phyloP scores from a whole-genome alignment of 2,888 invertebrate genomes.

The Poecilobothrus nobilitatus region DNA sequence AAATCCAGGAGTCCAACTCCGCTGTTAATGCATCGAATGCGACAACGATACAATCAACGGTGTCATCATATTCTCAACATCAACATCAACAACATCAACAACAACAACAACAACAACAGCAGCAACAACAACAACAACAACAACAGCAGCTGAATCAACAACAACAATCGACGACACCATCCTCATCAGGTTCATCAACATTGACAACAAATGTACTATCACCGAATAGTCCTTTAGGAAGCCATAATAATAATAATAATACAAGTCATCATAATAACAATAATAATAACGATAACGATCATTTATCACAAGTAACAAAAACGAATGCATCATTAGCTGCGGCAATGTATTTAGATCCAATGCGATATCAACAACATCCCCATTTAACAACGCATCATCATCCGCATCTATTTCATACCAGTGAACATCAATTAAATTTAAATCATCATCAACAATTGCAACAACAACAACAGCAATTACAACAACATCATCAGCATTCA shows the following conservation, averaged over 20 bases:
- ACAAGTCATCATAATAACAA: constrained; percentile 31
- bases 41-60: constrained; percentile 32
- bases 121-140: constrained; percentile 33
- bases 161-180: constrained; percentile 39
- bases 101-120: constrained; percentile 36
- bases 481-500: constrained; percentile 31
- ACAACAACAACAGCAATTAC: constrained; percentile 30
- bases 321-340: constrained; percentile 41
- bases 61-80: constrained; percentile 24
- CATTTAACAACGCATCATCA: constrained; percentile 42
- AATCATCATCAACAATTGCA: constrained; percentile 16
- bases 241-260: constrained; percentile 32
- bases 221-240: constrained; percentile 40
- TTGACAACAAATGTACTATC: constrained; percentile 43
- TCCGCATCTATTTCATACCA: constrained; percentile 41
- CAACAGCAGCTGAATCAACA: constrained; percentile 30
- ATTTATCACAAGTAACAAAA: constrained; percentile 34
- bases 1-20: constrained; percentile 66
- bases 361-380: constrained; percentile 43
- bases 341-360: constrained; percentile 44
- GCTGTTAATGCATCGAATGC: constrained; percentile 45
- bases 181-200: constrained; percentile 40
- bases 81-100: constrained; percentile 39
- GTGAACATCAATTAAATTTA: constrained; percentile 29
- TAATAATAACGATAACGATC: constrained; percentile 32